Base-by-base conservation (phyloP, 2,113 vertebrate species). In the Stercorarius parasiticus region DNA sequence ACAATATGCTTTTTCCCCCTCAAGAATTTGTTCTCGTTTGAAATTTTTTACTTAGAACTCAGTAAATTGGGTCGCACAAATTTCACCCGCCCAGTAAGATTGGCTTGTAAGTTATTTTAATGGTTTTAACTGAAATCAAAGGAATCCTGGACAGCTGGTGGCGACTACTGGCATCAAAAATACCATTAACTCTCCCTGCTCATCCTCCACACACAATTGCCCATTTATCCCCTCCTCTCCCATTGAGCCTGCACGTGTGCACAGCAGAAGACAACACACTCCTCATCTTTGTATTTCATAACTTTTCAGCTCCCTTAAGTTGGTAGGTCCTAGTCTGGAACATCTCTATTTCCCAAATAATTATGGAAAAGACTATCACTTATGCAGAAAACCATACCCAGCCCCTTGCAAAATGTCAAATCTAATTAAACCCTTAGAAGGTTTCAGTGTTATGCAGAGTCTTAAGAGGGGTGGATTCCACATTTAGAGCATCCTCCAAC, bases 61-160 rank as follows among this genome's bases (percentile, higher is more conserved):
- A 36, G 9, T 38, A 92, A 93, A 90, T 2, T 62, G 45, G 30
- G 36, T 66, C 1, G 5, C 21, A 86, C 17, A 95, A 62, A 93
- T 82, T 82, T 18, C 22, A 43, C 9, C 10, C 23, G 30, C 1
- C 3, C 40, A 64, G 72, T 67, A 72, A 70, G 78, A 91, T 4
- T 73, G 42, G 47, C 36, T 91, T 90, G 29, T 20, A 82, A 85
- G 29, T 77, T 62, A 89, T 72, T 93, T 88, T 82, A 76, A 86
- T 43, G 71, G 49, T 82, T 97, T 93, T 84, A 94, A 94, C 45
- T 34, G 45, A 96, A 93, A 94, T 93, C 81, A 95, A 93, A 96
- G 80, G 66, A 94, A 91, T 82, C 65, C 58, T 72, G 29, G 70
- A 82, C 70, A 95, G 84, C 61, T 94, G 81, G 40, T 34, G 90